These are phyloP conservation scores for Apistogramma diplotaenia DNA, from an alignment of 2,113 vertebrate species.

Conservation along the genomic window DNA sequence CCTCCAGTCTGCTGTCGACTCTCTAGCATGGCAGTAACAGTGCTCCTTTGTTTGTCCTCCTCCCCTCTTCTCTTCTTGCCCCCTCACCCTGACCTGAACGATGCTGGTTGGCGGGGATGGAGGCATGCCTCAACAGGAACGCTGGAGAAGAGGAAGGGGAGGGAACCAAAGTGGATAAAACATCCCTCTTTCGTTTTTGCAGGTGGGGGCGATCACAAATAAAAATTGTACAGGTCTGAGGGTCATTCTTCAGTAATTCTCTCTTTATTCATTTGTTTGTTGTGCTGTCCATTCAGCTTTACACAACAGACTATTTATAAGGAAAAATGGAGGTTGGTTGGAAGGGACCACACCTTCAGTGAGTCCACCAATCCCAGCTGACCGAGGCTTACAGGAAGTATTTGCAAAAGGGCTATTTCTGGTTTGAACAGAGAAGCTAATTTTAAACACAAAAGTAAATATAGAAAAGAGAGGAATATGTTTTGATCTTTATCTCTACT, in stretches of 20 bases:
- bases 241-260: conserved; percentile 55
- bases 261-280: conserved; percentile 72
- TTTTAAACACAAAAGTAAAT: conserved; percentile 55
- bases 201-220: neutral
- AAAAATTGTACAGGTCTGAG: conserved; percentile 57
- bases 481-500: conserved; percentile 26
- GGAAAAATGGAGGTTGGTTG: conserved; percentile 8
- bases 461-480: neutral
- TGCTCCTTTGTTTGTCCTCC: conserved; percentile 87
- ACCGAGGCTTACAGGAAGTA: conserved; percentile 17
- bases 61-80: conserved; percentile 34
- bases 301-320: conserved; percentile 45
- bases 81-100: conserved; percentile 60
- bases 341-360: conserved; percentile 39
- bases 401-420: conserved; percentile 40
- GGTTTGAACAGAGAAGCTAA: conserved; percentile 22
- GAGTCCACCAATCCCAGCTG: conserved; percentile 36
- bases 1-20: conserved; percentile 57
- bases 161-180: conserved; percentile 27
- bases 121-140: conserved; percentile 86
- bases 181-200: neutral
- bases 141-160: conserved; percentile 42
- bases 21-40: conserved; percentile 77
- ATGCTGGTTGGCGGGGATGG: conserved; percentile 75
- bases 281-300: conserved; percentile 84